These are phyloP conservation scores for Zaprionus lachaisei DNA, from an alignment of 1,140 invertebrate genomes.

Conservation along the genomic window DNA sequence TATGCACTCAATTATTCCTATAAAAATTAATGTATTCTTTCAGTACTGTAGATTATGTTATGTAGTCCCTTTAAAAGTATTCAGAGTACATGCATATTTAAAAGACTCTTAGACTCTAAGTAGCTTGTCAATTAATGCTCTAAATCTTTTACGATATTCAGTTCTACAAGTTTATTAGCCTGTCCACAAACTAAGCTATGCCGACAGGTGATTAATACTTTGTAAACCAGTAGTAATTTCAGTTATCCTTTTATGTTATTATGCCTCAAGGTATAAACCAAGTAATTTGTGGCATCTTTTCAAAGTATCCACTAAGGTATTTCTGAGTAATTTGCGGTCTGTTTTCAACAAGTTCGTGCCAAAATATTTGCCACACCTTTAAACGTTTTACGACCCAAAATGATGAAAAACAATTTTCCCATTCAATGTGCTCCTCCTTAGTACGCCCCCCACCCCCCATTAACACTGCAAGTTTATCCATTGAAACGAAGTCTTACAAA, in stretches of 20 bases:
- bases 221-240: not conserved
- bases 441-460: not conserved
- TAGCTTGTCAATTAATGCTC: too few species aligned
- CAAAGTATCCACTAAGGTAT: not conserved
- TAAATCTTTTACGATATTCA: not conserved
- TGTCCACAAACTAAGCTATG: not conserved
- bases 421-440: not conserved
- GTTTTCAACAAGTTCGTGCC: not conserved
- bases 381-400: slow-evolving; percentile 2
- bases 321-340: not conserved
- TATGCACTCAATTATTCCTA: too few species aligned
- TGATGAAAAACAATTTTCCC: not conserved
- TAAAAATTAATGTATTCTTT: too few species aligned
- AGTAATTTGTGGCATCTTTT: not conserved
- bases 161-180: not conserved
- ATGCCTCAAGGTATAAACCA: not conserved
- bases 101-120: too few species aligned
- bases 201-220: not conserved
- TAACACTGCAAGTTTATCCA: not conserved
- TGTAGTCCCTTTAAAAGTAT: too few species aligned
- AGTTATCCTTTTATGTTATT: not conserved
- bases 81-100: too few species aligned
- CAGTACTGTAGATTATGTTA: too few species aligned
- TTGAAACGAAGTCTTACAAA: slow-evolving; percentile 1
- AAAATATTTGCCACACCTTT: not conserved